A percentile compares a stretch with the other conserved stretches of the same genome.
Conservation (phyloP, 2,888 invertebrate species). For the Dolichomitus sp. region DNA sequence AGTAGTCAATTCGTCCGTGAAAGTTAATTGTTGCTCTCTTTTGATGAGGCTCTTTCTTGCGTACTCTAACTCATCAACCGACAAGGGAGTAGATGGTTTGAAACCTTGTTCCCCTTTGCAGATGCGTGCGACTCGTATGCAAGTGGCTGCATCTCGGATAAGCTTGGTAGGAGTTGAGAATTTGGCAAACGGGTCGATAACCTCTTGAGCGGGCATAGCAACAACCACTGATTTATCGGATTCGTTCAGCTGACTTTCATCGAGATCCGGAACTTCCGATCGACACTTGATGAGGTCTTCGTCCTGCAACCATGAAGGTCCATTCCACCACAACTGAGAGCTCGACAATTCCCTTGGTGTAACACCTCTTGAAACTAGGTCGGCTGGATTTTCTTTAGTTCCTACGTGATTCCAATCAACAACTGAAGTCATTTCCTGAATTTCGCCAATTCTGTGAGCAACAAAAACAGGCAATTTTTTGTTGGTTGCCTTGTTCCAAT, state of each 20-base stretch:
- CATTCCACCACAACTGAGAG: slow-evolving; percentile 59
- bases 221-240: slow-evolving; percentile 19
- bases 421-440: slow-evolving; percentile 52
- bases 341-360: slow-evolving; percentile 10
- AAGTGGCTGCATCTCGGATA: slow-evolving; percentile 36
- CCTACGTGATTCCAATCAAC: slow-evolving; percentile 53
- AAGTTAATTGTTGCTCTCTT: background rate
- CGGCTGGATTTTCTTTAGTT: slow-evolving; percentile 53
- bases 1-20: background rate
- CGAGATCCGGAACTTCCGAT: background rate
- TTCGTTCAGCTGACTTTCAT: background rate
- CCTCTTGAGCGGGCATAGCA: background rate
- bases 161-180: slow-evolving; percentile 23
- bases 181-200: slow-evolving; percentile 3
- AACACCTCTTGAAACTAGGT: too few relatives aligned
- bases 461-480: slow-evolving; percentile 37
- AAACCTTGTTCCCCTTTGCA: background rate
- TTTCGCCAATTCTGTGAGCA: slow-evolving; percentile 53
- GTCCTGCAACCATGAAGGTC: slow-evolving; percentile 64
- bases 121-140: slow-evolving; percentile 32
- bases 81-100: background rate
- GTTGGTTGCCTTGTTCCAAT: slow-evolving; percentile 48
- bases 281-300: slow-evolving; percentile 21
- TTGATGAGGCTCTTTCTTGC: background rate
- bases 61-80: slow-evolving; percentile 20